Conservation (phyloP, 1,140 invertebrate species). For the Protaetia brevitarsis region DNA sequence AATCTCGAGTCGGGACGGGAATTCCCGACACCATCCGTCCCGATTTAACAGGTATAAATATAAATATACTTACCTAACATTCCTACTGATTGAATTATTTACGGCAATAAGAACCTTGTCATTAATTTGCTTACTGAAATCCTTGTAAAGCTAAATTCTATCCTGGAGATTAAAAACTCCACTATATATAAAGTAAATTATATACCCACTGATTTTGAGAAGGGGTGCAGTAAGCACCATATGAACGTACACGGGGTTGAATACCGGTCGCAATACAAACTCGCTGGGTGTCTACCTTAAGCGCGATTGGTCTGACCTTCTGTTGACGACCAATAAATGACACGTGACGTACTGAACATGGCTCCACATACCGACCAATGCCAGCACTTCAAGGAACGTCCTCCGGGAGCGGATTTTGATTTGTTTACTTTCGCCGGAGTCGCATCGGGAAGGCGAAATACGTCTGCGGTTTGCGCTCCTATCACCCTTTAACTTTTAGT, state of each 20-base stretch:
- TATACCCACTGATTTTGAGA: too few relatives aligned
- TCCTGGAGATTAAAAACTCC: too few relatives aligned
- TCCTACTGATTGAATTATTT: too few relatives aligned
- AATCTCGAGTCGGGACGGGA: too few relatives aligned
- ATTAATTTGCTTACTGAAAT: too few relatives aligned
- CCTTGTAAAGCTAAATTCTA: too few relatives aligned
- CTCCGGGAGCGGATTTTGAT: not conserved
- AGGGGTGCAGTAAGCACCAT: not conserved
- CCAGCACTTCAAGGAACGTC: not conserved
- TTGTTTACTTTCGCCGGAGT: slow-evolving; percentile 12
- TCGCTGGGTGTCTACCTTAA: not conserved
- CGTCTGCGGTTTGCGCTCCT: not conserved
- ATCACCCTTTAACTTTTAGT: too few relatives aligned
- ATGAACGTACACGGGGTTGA: not conserved
- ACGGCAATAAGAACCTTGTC: too few relatives aligned
- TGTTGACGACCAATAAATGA: slow-evolving; percentile 8
- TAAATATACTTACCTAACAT: too few relatives aligned
- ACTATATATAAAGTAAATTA: too few relatives aligned
- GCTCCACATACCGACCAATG: not conserved
- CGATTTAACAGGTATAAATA: too few relatives aligned
- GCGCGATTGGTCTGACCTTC: not conserved
- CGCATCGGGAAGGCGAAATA: not conserved
- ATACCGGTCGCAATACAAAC: not conserved
- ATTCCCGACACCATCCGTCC: too few relatives aligned
- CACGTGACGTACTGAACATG: slow-evolving; percentile 4